phyloP scores from a whole-genome alignment of 1,140 invertebrate genomes.

The Akabosia matsudoensis region DNA sequence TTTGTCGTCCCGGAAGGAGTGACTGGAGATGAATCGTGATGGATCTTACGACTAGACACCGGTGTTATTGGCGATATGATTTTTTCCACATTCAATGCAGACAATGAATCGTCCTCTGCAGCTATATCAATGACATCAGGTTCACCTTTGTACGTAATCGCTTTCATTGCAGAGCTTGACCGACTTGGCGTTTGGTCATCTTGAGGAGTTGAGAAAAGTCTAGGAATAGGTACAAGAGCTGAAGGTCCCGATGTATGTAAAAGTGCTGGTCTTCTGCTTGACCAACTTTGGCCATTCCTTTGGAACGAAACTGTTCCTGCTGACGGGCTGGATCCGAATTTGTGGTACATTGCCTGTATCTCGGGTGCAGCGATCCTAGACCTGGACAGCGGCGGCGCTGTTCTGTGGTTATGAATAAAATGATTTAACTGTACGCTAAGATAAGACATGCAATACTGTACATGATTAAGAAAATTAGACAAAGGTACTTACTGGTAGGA shows the following conservation, averaged over 20 bases:
- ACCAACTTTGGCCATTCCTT: too few relatives aligned
- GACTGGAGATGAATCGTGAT: too few relatives aligned
- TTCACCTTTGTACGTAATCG: background rate
- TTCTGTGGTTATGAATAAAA: background rate
- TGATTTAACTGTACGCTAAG: too few relatives aligned
- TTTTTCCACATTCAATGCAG: background rate
- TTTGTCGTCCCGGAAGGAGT: too few relatives aligned
- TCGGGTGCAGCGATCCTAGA: background rate
- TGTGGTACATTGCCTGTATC: background rate
- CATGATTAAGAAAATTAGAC: too few relatives aligned
- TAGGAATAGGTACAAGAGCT: background rate
- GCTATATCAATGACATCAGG: background rate
- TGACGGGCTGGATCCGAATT: background rate
- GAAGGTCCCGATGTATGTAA: too few relatives aligned
- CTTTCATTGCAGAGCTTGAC: background rate
- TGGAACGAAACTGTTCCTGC: background rate
- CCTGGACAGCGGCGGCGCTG: background rate
- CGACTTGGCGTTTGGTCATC: background rate
- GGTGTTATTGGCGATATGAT: background rate
- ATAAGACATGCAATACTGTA: too few relatives aligned
- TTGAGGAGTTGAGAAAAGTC: background rate
- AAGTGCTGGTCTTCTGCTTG: too few relatives aligned
- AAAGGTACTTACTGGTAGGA: background rate
- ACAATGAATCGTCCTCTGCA: too few relatives aligned
- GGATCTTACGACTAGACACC: too few relatives aligned